Base-by-base conservation (phyloP, 2,888 invertebrate species). In the Parascotia fuliginaria region DNA sequence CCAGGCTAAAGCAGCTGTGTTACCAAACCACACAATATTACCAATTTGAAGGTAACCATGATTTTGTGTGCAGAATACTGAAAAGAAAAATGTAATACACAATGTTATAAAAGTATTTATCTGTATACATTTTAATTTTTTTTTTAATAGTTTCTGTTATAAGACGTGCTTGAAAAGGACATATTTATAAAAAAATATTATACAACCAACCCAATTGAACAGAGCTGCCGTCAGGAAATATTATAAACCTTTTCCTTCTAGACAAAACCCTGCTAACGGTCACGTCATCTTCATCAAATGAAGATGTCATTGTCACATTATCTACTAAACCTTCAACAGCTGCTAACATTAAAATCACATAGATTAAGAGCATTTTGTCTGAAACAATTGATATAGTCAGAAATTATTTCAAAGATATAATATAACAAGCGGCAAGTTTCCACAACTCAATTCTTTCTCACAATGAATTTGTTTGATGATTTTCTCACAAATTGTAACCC, bases 1-100 rank as follows among this genome's bases (percentile, higher is more conserved):
- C 95, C 96, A 96, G 0, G 96, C 96, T 65, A 96, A 82, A 0
- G 96, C 96, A 0, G 96, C 95, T 0, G 96, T 96, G 33, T 94
- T 92, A 0, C 96, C 96, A 47, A 96, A 88, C 75, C 95, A 95
- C 33, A 96, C 94, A 9, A 94, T 89, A 56, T 93, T 90, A 3
- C 93, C 92, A 0, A 94, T 85, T 65, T 93, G 89, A 0, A 94
- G 79, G 48, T 93, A 93, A 0, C 94, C 93, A 0, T 93, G 93
- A 47, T 92, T 93, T 56, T 95, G 95, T 42, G 94, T 80, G 65
- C 95, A 95, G 69, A 94, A 95, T 41, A 95, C 94, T 93, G 73
- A 22, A 87, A 82, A 40, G 12, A 39, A 12, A 22, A 7, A 27
- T 42, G 15, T 19, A 3, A 48, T 15, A 34, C 6, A 24, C 7